Conservation (phyloP, 2,797 vertebrate species). For the Acanthurus tractus region DNA sequence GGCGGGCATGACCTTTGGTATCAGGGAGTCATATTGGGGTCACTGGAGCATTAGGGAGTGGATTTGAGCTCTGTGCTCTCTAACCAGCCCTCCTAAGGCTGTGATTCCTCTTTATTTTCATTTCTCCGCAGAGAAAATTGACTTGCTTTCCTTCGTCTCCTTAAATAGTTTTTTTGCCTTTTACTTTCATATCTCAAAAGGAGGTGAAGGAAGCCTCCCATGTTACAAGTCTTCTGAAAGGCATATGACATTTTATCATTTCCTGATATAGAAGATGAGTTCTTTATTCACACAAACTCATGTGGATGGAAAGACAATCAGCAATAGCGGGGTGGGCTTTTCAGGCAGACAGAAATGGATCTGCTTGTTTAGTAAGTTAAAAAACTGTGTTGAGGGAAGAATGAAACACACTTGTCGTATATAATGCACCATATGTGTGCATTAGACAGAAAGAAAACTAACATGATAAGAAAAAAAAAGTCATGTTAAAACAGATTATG, state of each 20-base stretch:
- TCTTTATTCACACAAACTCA: constrained; percentile 47
- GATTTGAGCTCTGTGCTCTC: constrained; percentile 41
- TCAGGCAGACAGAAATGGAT: constrained; percentile 16
- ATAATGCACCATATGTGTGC: background rate
- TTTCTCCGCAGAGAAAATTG: constrained; percentile 21
- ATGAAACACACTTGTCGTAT: background rate
- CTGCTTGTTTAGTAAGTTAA: background rate
- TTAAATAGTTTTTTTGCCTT: constrained; percentile 37
- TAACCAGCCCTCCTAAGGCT: constrained; percentile 48
- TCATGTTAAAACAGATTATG: background rate
- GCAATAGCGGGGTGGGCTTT: constrained; percentile 6
- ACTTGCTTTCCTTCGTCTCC: constrained; percentile 45
- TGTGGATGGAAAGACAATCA: constrained; percentile 36
- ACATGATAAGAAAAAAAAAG: background rate
- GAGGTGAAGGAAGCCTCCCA: constrained; percentile 34
- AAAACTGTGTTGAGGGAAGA: background rate
- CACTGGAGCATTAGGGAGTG: constrained; percentile 58
- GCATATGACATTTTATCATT: constrained; percentile 35
- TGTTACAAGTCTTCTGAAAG: constrained; percentile 28
- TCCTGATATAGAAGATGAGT: constrained; percentile 33
- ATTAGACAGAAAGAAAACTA: background rate
- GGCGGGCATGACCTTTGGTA: constrained; percentile 73
- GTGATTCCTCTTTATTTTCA: constrained; percentile 33
- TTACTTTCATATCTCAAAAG: constrained; percentile 42
- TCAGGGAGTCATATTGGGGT: constrained; percentile 65